Conservation (phyloP, 2,797 vertebrate genomes). For the Poecilia velifera region DNA sequence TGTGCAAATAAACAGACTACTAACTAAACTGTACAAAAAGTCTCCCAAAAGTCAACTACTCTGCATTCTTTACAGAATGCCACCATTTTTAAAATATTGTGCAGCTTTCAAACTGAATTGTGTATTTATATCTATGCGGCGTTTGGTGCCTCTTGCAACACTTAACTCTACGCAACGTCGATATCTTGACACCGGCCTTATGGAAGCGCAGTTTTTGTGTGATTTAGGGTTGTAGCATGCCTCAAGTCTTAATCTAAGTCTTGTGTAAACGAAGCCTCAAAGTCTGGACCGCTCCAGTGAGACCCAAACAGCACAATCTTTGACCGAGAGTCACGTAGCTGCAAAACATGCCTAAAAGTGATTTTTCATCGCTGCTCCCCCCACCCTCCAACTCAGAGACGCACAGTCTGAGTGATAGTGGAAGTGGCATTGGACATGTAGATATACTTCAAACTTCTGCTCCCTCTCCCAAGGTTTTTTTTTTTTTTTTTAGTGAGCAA, state of each 20-base stretch:
- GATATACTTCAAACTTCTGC: constrained; percentile 50
- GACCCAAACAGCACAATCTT: constrained; percentile 30
- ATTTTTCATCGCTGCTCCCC: constrained; percentile 9
- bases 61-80: neutral
- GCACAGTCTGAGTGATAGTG: constrained; percentile 43
- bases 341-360: constrained; percentile 26
- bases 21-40: constrained; percentile 23
- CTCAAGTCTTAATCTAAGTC: constrained; percentile 34
- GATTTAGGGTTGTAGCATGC: constrained; percentile 41
- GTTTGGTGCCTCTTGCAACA: constrained; percentile 14
- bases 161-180: neutral
- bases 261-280: constrained; percentile 47
- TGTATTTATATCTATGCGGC: neutral
- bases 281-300: constrained; percentile 45
- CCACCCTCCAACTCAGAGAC: constrained; percentile 11
- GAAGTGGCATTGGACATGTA: constrained; percentile 53
- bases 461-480: constrained; percentile 40
- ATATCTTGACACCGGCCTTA: constrained; percentile 37
- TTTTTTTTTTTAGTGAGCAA: constrained; percentile 32
- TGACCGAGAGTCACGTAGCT: constrained; percentile 35
- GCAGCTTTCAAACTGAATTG: neutral
- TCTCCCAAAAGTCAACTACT: constrained; percentile 7
- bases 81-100: constrained; percentile 1
- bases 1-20: constrained; percentile 22
- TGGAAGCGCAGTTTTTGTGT: constrained; percentile 35